Conservation (phyloP, 2,797 vertebrate species). For the Sylvilagus floridanus region DNA sequence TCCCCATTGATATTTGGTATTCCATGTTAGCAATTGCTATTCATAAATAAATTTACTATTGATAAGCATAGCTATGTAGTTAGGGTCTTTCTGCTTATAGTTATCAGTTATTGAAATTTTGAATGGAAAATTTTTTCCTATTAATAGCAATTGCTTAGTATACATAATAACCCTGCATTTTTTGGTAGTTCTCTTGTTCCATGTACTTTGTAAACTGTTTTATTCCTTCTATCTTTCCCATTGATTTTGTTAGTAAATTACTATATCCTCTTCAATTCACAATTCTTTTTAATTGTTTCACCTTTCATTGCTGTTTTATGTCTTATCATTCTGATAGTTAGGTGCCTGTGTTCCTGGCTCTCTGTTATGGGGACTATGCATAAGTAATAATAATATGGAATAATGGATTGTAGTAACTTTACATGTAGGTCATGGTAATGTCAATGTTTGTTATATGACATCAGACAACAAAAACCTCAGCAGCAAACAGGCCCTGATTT, state of each 20-base stretch:
- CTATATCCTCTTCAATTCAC: not conserved
- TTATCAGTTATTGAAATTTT: constrained; percentile 40
- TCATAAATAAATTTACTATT: constrained; percentile 1
- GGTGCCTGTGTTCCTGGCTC: not conserved
- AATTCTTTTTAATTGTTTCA: constrained; percentile 15
- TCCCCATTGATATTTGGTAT: constrained; percentile 24
- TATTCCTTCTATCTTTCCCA: constrained; percentile 7
- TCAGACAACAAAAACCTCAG: not conserved
- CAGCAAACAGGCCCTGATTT: not conserved
- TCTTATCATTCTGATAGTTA: constrained; percentile 25
- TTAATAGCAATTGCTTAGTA: constrained; percentile 10
- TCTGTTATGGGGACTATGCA: not conserved
- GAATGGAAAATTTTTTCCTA: constrained; percentile 15
- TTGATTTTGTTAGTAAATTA: constrained; percentile 39
- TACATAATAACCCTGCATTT: not conserved
- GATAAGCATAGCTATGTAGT: not conserved
- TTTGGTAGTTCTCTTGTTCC: not conserved
- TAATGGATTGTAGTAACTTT: constrained; percentile 10
- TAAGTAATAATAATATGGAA: not conserved
- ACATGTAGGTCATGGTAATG: not conserved
- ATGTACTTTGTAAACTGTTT: not conserved
- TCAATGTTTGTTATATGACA: not conserved
- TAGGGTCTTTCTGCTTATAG: not conserved
- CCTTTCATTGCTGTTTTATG: constrained; percentile 7
- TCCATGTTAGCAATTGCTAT: not conserved